Base-by-base conservation (phyloP, 1,140 invertebrate genomes). In the Pseudachorutes palmiensis region DNA sequence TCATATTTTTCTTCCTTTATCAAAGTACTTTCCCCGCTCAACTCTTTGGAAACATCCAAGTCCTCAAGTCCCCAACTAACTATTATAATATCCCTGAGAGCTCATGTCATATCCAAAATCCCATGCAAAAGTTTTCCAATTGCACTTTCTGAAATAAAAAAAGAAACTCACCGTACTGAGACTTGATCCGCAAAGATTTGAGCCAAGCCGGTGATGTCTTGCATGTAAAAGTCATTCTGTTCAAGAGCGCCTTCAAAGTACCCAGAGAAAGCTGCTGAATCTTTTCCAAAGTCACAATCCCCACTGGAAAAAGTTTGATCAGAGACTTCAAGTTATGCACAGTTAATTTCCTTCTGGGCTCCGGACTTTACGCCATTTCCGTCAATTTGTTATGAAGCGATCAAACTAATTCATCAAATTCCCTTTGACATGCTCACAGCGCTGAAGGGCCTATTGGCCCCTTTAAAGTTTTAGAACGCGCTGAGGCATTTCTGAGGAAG, bases 151-250 rank as follows among this genome's bases (percentile, higher is more conserved):
- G n/a, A n/a, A n/a, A n/a, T 55, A 14, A 5, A 14, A 55, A 5
- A 14, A 55, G 24, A 55, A 55, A 57, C 58, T 64, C 57, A 79
- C 76, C 75, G 74, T 24, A 91, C 81, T 0, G 89, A 85, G 66
- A 91, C 80, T 75, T 92, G 87, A 68, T 91, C 88, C 16, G 88
- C 79, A 0, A 89, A 79, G 28, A 85, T 84, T 49, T 86, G 77
- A 0, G 83, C 83, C 29, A 88, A 83, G 36, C 82, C 83, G 0
- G 87, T 83, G 1, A 91, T 83, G 75, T 91, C 86, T 76, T 87
- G 86, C 1, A 90, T 83, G 67, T 91, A 91, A 76, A 92, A 92
- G 62, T 91, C 89, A 72, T 92, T 91, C 0, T 83, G 82, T 58
- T 87, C 81, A 70, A 91, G 91, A 0, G 89, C 89, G 31, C 86